Conservation (phyloP, 2,888 invertebrate species). For the Opisthograptis luteolata region DNA sequence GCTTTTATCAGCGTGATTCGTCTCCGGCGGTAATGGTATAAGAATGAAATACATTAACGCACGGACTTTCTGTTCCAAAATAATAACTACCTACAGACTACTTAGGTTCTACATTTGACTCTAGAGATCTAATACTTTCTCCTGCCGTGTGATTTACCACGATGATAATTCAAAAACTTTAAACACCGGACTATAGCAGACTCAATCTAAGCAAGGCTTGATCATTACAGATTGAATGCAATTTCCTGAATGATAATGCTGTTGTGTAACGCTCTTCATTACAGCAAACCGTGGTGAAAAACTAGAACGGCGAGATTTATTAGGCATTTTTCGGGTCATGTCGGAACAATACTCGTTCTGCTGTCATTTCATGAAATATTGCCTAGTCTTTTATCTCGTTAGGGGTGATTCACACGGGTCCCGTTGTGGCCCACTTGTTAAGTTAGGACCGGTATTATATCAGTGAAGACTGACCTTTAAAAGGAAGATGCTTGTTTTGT, state of each 20-base stretch:
- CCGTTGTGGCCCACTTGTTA: constrained; percentile 41
- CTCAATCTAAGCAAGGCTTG: neutral
- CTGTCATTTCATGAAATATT: constrained; percentile 27
- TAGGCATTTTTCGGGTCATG: constrained; percentile 17
- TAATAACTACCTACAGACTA: neutral
- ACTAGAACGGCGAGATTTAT: constrained; percentile 16
- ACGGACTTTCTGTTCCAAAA: no score
- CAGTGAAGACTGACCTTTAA: constrained; percentile 26
- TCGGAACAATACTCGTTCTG: constrained; percentile 15
- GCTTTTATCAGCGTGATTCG: no score
- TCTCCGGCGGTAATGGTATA: no score
- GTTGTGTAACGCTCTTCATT: neutral
- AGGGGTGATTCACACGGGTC: constrained; percentile 37
- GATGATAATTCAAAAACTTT: constrained; percentile 14
- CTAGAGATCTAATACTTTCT: constrained; percentile 13
- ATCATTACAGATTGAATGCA: neutral
- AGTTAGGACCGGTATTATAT: constrained; percentile 21
- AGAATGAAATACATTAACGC: no score
- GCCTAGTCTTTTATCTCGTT: constrained; percentile 21
- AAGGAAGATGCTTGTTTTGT: constrained; percentile 32
- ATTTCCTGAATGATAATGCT: neutral
- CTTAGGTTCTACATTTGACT: constrained; percentile 2
- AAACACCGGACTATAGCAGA: constrained; percentile 5
- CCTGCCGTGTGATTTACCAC: constrained; percentile 6
- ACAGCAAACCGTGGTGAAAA: constrained; percentile 1